Evolutionary conservation across 2,113 vertebrate species (phyloP), one percentile per base, ranked within the genome.

Genomic region (Rana temporaria): DNA sequence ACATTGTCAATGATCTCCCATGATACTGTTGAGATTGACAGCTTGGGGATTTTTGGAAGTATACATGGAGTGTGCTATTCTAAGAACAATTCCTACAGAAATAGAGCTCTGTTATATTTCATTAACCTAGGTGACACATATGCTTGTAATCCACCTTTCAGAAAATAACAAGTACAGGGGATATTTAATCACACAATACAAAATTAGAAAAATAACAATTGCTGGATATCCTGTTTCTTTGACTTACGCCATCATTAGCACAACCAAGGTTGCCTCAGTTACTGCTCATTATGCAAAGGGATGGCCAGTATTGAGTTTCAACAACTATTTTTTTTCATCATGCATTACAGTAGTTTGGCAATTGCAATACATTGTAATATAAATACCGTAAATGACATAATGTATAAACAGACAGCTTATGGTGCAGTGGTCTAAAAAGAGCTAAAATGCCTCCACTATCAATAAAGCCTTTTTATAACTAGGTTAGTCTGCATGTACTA

Each of bases 1-100:
- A 82, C 60, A 42, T 59, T 82, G 42, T 56, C 78, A 42, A 26
- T 70, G 56, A 62, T 70, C 48, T 82, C 80, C 80, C 70, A 56
- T 63, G 69, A 32, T 64, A 59, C 26, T 8, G 11, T 5, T 38
- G 20, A 56, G 59, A 66, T 82, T 57, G 80, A 74, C 80, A 82
- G 80, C 70, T 80, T 56, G 55, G 80, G 60, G 80, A 75, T 71
- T 82, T 75, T 18, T 12, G 26, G 19, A 55, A 66, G 60, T 66
- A 82, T n/a, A 17, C 22, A 74, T 59, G 24, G 22, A 55, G 19
- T 59, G n/a, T 63, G 70, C 38, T 65, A 73, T 42, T 74, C 62
- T 56, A 14, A 66, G 52, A 55, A 73, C 7, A 81, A 62, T 64
- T 17, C 72, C n/a, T 55, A 34, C n/a, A 52, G 70, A 74, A 65